Conservation (phyloP, 2,113 vertebrate genomes). For the Desmodus rotundus region DNA sequence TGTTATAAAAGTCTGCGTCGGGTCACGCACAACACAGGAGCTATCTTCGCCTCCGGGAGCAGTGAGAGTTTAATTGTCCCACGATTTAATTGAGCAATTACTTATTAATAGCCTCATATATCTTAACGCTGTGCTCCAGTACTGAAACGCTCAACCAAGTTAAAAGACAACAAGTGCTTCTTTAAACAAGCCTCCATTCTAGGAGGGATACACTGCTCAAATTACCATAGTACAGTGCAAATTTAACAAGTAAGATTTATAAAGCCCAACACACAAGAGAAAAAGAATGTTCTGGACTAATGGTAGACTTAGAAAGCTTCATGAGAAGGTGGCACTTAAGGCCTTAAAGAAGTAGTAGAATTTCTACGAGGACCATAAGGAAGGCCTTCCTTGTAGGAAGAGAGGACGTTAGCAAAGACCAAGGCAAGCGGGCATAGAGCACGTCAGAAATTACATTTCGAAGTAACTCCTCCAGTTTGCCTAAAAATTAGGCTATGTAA, state of each 20-base stretch:
- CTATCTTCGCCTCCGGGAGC: background rate
- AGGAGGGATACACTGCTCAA: background rate
- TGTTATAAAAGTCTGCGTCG: background rate
- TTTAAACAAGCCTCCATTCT: background rate
- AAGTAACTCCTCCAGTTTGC: background rate
- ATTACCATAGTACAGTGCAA: background rate
- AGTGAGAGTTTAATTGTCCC: no score
- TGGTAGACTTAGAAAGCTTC: background rate
- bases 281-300: background rate
- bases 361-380: background rate
- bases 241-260: background rate
- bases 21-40: background rate
- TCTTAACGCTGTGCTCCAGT: background rate
- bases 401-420: background rate
- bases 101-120: background rate
- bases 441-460: background rate
- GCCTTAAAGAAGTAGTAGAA: background rate
- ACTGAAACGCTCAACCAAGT: background rate
- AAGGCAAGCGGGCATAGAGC: background rate
- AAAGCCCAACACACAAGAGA: background rate
- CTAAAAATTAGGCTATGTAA: background rate
- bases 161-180: background rate
- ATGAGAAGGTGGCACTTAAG: background rate
- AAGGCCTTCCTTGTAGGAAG: background rate
- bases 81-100: background rate